Evolutionary conservation across 1,140 invertebrate genomes (phyloP).

Genomic region (Drosophila jambulina): DNA sequence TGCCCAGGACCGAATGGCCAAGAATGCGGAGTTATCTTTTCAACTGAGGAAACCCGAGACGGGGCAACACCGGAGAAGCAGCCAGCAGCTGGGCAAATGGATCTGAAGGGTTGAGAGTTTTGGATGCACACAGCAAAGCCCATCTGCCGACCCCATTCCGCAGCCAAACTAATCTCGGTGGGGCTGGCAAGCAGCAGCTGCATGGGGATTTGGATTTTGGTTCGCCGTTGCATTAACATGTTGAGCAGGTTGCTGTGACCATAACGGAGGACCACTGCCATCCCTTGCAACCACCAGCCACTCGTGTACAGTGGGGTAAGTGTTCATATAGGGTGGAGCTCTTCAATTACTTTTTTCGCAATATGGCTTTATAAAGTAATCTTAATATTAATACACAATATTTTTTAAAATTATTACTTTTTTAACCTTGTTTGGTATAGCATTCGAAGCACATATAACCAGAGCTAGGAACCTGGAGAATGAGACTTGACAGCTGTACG

Average conservation of each 20-base stretch:
- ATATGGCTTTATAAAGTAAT: too few species aligned
- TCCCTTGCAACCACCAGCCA: not conserved
- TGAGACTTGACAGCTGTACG: not conserved
- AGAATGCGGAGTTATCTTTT: slow-evolving; percentile 75
- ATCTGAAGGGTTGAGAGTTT: slow-evolving; percentile 36
- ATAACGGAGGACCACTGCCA: slow-evolving; percentile 42
- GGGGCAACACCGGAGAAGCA: slow-evolving; percentile 17
- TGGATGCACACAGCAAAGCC: slow-evolving; percentile 48
- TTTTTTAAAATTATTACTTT: too few species aligned
- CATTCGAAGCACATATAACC: not conserved
- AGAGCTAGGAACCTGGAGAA: not conserved
- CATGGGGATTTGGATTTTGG: slow-evolving; percentile 52
- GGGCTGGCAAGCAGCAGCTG: slow-evolving; percentile 41
- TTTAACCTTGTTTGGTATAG: not conserved
- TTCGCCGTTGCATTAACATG: slow-evolving; percentile 73
- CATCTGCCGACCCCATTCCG: slow-evolving; percentile 8
- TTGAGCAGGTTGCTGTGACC: slow-evolving; percentile 70
- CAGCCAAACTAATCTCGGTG: slow-evolving; percentile 14
- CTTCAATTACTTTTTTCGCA: not conserved
- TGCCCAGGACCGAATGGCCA: slow-evolving; percentile 25
- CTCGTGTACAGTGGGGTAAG: slow-evolving; percentile 16
- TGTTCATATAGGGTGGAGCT: not conserved
- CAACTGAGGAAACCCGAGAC: slow-evolving; percentile 20
- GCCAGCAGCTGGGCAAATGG: slow-evolving; percentile 32
- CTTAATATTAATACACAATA: too few species aligned